phyloP scores from a whole-genome alignment of 2,797 vertebrate genomes.

The Carapus acus region DNA sequence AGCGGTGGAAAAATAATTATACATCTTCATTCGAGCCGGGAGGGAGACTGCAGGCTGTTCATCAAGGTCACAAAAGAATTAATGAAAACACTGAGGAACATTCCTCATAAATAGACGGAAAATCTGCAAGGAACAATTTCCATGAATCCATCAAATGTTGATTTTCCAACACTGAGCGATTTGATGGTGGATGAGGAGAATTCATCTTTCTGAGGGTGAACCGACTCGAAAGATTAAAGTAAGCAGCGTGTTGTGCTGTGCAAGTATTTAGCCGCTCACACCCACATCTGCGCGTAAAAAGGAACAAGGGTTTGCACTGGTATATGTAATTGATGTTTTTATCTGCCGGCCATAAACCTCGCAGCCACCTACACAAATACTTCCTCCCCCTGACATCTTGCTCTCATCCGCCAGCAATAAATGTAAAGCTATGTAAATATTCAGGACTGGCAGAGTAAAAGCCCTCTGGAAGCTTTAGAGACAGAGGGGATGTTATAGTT shows the following conservation, averaged over 20 bases:
- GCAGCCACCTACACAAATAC: neutral
- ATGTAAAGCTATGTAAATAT: constrained; percentile 13
- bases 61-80: constrained; percentile 54
- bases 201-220: constrained; percentile 32
- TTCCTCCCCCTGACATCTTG: neutral
- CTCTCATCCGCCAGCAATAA: constrained; percentile 2
- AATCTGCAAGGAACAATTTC: constrained; percentile 43
- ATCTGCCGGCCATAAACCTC: constrained; percentile 33
- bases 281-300: constrained; percentile 30
- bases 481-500: neutral
- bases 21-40: constrained; percentile 54
- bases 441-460: constrained; percentile 7
- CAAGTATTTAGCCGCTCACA: constrained; percentile 4
- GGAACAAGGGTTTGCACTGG: constrained; percentile 38
- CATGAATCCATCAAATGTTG: constrained; percentile 33
- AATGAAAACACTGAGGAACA: constrained; percentile 38
- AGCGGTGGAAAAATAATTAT: constrained; percentile 51
- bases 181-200: constrained; percentile 20
- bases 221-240: constrained; percentile 25
- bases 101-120: constrained; percentile 48
- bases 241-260: constrained; percentile 9
- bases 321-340: constrained; percentile 53
- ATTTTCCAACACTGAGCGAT: constrained; percentile 4
- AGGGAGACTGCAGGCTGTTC: constrained; percentile 24
- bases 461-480: constrained; percentile 12